Evolutionary conservation across 1,140 invertebrate species (phyloP), one percentile per base, ranked within the genome.

Genomic region (Geopemphigus sp.): DNA sequence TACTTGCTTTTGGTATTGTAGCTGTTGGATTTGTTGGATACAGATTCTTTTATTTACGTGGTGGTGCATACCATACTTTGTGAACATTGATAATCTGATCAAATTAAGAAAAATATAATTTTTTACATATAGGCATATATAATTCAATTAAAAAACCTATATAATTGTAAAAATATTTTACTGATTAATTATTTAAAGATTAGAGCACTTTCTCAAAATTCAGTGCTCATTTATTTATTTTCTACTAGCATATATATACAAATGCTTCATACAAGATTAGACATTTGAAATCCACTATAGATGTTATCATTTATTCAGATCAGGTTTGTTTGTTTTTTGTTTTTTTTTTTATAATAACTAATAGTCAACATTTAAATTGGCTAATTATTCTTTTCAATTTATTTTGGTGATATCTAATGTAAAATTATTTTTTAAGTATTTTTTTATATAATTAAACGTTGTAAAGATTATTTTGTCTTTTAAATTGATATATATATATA

Each of bases 381-480:
- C 74, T 50, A 61, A 78, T 1, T 61, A 10, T 74, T 74, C 54
- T 63, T 76, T 39, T 78, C 57, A 78, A 78, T 63, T 59, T 45
- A 78, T 78, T 78, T 63, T 26, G 74, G 74, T 78, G 57, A 78
- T 78, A 78, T 63, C 74, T 78, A 63, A 78, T 78, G 74, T 78
- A 78, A 78, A 78, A 78, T 78, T 78, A 78, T 78, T 78, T 78
- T 64, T 61, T 78, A 78, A 78, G 74, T 78, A 78, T 78, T 78
- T 78, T 76, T 66, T 78, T 61, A 61, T 78, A 78, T 78, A 50
- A 78, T 78, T 78, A 78, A 78, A 78, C 74, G 39, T 24, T 78
- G 57, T 78, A 63, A 78, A 78, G 24, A 61, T 53, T 14, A 53
- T 32, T 72, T 29, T 29, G 68, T 72, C 4, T 72, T 72, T 53